Conservation (phyloP, 1,140 invertebrate genomes). For the Bombus superbus region DNA sequence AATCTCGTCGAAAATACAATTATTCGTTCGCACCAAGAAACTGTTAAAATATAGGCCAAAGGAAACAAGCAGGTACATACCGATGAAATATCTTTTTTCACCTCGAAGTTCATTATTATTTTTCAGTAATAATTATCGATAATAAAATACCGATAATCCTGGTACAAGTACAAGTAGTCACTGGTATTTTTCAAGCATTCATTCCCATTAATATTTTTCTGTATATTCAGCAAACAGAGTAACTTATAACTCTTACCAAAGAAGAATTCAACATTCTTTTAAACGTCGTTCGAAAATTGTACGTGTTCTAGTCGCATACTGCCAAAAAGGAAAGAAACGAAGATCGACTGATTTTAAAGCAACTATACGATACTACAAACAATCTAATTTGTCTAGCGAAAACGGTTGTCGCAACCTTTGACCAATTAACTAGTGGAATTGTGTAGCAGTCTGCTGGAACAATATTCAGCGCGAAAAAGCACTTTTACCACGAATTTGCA, state of each 20-base stretch:
- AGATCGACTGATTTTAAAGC: not conserved
- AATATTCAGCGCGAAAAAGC: conserved; percentile 16
- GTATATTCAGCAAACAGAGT: not conserved
- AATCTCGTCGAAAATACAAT: not conserved
- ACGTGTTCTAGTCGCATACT: not conserved
- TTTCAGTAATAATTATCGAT: not conserved
- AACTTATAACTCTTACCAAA: not conserved
- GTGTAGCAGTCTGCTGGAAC: conserved; percentile 10
- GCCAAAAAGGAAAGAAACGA: too few relatives aligned
- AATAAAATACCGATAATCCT: not conserved
- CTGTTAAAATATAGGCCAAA: not conserved
- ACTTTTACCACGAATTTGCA: not conserved
- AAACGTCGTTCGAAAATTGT: not conserved
- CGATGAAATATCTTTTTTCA: not conserved
- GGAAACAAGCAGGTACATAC: not conserved
- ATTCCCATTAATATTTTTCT: too few relatives aligned
- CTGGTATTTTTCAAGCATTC: not conserved
- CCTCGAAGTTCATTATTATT: not conserved
- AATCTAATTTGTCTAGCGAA: not conserved
- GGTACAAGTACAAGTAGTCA: too few relatives aligned
- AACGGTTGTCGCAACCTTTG: not conserved
- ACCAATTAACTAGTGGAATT: conserved; percentile 52
- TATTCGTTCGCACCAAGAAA: not conserved
- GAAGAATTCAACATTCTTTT: not conserved
- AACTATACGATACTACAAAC: conserved; percentile 3